phyloP scores from a whole-genome alignment of 2,888 invertebrate species.

The Phyllotreta striolata region DNA sequence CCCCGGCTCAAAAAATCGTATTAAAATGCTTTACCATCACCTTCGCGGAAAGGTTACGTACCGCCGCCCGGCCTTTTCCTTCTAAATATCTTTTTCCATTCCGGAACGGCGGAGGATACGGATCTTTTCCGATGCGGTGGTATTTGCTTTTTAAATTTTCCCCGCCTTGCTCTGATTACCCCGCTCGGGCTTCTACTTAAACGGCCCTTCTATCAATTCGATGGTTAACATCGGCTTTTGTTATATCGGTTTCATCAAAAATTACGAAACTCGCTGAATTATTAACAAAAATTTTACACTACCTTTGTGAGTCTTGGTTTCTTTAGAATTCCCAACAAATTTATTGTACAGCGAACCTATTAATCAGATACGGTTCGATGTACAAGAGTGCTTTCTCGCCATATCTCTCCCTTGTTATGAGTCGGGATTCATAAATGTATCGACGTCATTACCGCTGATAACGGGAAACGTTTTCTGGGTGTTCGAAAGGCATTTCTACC shows the following conservation, averaged over 20 bases:
- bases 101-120: constrained; percentile 41
- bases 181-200: constrained; percentile 15
- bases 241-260: no score
- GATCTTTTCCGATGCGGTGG: constrained; percentile 37
- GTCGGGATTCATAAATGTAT: constrained; percentile 7
- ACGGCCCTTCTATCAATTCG: constrained; percentile 27
- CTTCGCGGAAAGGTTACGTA: constrained; percentile 44
- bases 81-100: constrained; percentile 39
- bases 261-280: no score
- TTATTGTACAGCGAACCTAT: neutral
- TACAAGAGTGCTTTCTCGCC: neutral
- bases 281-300: no score
- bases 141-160: constrained; percentile 46
- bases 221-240: no score
- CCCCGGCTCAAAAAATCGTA: constrained; percentile 50
- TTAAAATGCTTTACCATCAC: constrained; percentile 49
- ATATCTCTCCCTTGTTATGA: neutral
- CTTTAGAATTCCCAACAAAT: no score
- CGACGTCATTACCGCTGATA: constrained; percentile 10
- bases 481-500: constrained; percentile 4
- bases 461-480: neutral
- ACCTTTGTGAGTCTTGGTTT: no score
- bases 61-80: constrained; percentile 27
- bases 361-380: neutral
- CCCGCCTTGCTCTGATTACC: constrained; percentile 40